Conservation (phyloP, 2,113 vertebrate genomes). For the Amblyopsis rosae region DNA sequence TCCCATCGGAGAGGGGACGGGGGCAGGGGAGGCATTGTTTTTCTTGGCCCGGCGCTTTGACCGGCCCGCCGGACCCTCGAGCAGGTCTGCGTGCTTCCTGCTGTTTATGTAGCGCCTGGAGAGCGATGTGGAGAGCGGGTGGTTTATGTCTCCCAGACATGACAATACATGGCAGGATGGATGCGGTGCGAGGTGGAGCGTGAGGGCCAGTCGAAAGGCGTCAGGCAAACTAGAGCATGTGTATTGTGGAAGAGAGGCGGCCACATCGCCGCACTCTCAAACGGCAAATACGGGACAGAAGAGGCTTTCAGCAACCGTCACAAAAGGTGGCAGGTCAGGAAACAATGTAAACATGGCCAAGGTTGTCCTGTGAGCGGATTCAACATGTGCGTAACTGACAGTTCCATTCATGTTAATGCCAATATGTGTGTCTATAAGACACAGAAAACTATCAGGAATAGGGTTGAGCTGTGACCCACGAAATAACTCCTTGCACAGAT, state of each 20-base stretch:
- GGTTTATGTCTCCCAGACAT: constrained; percentile 14
- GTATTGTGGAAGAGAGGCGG: background rate
- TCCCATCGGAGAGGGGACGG: constrained; percentile 59
- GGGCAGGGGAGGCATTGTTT: constrained; percentile 76
- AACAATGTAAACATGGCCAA: too few species aligned
- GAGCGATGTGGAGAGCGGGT: constrained; percentile 38
- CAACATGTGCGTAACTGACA: too few species aligned
- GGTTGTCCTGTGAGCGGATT: too few species aligned
- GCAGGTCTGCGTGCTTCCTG: constrained; percentile 33
- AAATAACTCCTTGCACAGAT: too few species aligned
- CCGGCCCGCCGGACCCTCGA: constrained; percentile 46
- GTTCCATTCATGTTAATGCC: too few species aligned
- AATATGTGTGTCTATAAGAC: too few species aligned
- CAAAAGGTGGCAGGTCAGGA: too few species aligned
- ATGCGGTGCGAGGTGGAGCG: constrained; percentile 4
- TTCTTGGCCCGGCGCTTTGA: constrained; percentile 59
- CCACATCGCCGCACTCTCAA: background rate
- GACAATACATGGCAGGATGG: background rate
- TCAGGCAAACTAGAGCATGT: background rate
- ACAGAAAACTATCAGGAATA: too few species aligned
- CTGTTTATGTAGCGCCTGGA: constrained; percentile 15
- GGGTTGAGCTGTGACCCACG: too few species aligned
- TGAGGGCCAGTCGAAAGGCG: constrained; percentile 5
- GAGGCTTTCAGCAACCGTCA: too few species aligned
- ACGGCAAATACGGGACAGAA: too few species aligned